A percentile compares a stretch with the other conserved stretches of the same genome.
These are phyloP conservation scores for Stenodema calcarata DNA, from an alignment of 2,888 invertebrate genomes.

Conservation along the genomic window DNA sequence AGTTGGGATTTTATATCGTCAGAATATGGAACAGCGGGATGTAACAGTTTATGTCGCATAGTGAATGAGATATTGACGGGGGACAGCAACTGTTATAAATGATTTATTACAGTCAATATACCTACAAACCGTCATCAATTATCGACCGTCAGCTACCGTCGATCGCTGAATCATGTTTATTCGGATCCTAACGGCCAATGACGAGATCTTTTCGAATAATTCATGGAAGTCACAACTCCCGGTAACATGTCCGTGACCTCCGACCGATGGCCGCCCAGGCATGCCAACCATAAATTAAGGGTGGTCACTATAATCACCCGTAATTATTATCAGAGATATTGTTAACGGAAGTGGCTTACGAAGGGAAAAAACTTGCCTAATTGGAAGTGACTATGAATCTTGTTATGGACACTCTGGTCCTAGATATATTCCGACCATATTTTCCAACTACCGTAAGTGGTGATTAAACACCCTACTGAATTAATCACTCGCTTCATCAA, in stretches of 20 bases:
- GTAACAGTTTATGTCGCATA: too few species aligned
- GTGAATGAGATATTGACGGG: too few species aligned
- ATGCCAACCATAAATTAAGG: background rate
- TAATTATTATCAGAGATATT: slow-evolving; percentile 3
- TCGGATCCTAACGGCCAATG: background rate
- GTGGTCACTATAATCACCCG: background rate
- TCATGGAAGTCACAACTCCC: background rate
- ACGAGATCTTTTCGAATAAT: background rate
- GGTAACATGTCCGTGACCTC: slow-evolving; percentile 19
- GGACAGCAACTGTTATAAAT: too few species aligned
- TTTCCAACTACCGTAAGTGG: slow-evolving; percentile 1
- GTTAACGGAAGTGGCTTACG: background rate
- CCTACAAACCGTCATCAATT: background rate
- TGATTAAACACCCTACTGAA: background rate
- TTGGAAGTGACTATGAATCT: slow-evolving; percentile 8
- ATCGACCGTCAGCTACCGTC: background rate
- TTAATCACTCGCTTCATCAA: slow-evolving; percentile 12
- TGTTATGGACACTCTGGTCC: background rate
- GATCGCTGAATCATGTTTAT: background rate
- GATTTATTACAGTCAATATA: too few species aligned
- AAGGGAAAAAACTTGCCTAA: slow-evolving; percentile 1
- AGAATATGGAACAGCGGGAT: too few species aligned
- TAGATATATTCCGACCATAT: slow-evolving; percentile 7
- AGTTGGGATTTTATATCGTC: too few species aligned
- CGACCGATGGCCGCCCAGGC: background rate